Percentiles rank a stretch among this genome's conserved stretches.
Conservation (phyloP, 1,140 invertebrate species). For the Pogonomyrmex californicus region DNA sequence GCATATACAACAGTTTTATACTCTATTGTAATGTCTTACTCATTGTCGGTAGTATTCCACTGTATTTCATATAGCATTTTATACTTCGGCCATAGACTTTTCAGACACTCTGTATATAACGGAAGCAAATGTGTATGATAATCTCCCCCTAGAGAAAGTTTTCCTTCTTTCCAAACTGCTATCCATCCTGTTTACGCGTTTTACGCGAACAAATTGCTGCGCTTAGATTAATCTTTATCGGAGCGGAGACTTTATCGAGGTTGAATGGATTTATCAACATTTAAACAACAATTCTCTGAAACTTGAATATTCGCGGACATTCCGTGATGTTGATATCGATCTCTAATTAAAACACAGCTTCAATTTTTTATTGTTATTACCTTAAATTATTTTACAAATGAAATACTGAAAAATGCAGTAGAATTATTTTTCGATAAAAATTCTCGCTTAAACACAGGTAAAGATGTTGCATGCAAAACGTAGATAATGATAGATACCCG, state of each 20-base stretch:
- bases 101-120: neutral
- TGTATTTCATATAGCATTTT: neutral
- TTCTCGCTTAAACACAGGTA: neutral
- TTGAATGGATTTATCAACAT: conserved; percentile 23
- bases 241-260: conserved; percentile 23
- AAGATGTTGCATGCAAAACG: neutral
- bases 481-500: neutral
- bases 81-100: conserved; percentile 4
- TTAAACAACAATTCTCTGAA: conserved; percentile 6
- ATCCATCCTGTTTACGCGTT: conserved; percentile 56
- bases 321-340: conserved; percentile 7
- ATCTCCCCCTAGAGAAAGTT: conserved; percentile 47
- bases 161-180: conserved; percentile 44
- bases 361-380: neutral
- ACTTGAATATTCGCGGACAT: conserved; percentile 35
- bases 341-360: neutral
- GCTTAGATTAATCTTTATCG: conserved; percentile 58
- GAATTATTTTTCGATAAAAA: neutral
- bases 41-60: too few relatives aligned
- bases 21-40: neutral
- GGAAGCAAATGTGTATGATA: conserved; percentile 38
- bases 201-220: conserved; percentile 47
- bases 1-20: neutral
- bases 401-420: neutral
- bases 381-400: neutral